Conservation (phyloP, 2,113 vertebrate species). For the Himantopus leucocephalus region DNA sequence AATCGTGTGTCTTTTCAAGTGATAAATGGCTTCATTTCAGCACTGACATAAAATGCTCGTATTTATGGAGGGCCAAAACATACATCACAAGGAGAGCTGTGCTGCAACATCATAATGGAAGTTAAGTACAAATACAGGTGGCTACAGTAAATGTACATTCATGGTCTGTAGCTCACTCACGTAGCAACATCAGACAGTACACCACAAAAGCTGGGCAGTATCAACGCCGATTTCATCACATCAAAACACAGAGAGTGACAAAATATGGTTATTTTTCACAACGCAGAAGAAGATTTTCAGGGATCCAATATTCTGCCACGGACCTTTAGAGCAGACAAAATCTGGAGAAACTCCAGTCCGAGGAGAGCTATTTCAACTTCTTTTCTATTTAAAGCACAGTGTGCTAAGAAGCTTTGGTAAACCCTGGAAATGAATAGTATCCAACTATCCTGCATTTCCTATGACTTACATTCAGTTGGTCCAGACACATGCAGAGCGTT, state of each 20-base stretch:
- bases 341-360: background rate
- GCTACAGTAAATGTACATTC: background rate
- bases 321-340: background rate
- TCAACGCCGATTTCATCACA: background rate
- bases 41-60: background rate
- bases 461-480: background rate
- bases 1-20: background rate
- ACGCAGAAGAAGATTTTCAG: background rate
- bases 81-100: background rate
- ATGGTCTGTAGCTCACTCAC: background rate
- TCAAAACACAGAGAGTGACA: background rate
- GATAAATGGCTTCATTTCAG: background rate
- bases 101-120: background rate
- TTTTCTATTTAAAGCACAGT: conserved; percentile 5
- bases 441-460: background rate
- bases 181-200: background rate
- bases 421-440: background rate
- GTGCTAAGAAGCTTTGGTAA: background rate
- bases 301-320: background rate
- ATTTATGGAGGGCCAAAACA: background rate
- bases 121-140: background rate
- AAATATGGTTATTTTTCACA: background rate
- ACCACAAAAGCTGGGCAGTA: background rate
- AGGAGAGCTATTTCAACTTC: background rate
- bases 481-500: background rate